A percentile compares a stretch with the other conserved stretches of the same genome.
These are phyloP conservation scores for Carassius carassius DNA, from an alignment of 2,113 vertebrate species.

Conservation along the genomic window DNA sequence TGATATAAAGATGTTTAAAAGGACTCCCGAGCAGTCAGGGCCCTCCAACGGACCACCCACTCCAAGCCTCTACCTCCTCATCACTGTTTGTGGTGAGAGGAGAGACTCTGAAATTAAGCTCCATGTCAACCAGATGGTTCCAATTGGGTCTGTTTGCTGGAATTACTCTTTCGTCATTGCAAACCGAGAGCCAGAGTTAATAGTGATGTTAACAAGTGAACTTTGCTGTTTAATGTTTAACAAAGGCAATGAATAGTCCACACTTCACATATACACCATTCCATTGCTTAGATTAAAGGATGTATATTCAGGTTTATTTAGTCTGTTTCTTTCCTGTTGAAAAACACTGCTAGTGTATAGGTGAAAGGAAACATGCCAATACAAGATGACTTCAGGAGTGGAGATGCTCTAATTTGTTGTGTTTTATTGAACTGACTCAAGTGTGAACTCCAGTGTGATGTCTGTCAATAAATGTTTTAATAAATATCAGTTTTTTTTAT, in stretches of 20 bases:
- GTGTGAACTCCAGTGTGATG: not conserved
- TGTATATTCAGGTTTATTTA: constrained; percentile 16
- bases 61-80: constrained; percentile 40
- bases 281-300: constrained; percentile 23
- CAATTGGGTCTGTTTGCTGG: constrained; percentile 48
- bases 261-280: constrained; percentile 29
- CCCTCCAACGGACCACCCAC: constrained; percentile 41
- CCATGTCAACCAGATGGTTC: constrained; percentile 60
- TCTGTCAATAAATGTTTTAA: too few species aligned
- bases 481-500: too few species aligned
- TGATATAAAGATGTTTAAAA: constrained; percentile 34
- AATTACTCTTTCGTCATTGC: constrained; percentile 51
- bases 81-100: constrained; percentile 52
- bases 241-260: constrained; percentile 34
- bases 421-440: constrained; percentile 1
- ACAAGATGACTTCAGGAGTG: not conserved
- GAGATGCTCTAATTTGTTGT: constrained; percentile 7
- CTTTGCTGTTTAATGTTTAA: constrained; percentile 54
- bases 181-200: constrained; percentile 47
- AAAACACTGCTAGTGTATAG: not conserved
- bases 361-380: not conserved
- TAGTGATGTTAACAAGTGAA: constrained; percentile 53
- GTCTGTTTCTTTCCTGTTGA: constrained; percentile 41
- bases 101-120: constrained; percentile 58
- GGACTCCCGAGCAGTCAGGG: constrained; percentile 32